Evolutionary conservation across 64 coral and sea anemone genomes (phyloP), one percentile per base, ranked within the genome.

Genomic region (Orbicella faveolata): DNA sequence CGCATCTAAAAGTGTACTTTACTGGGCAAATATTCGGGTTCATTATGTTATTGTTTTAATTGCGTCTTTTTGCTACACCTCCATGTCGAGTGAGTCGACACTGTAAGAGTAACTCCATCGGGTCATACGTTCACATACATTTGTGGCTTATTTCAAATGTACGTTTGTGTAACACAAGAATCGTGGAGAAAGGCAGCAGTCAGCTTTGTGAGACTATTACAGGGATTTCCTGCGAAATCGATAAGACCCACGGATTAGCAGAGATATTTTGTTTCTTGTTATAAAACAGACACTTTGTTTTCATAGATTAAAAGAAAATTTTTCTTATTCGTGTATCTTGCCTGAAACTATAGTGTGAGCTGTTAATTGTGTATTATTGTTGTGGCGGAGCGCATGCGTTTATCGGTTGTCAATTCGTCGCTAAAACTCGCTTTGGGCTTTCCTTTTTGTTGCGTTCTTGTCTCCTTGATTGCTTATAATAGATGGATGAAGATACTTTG

Each of bases 41-140:
- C 95, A 97, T 97, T 97, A 97, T 91, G 95, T 93, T 93, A 97
- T 97, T 97, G 95, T 97, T 97, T 94, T 94, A 96, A 91, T 97
- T 94, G 88, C 82, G 77, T 86, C 81, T 92, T 96, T 96, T 93
- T 91, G 90, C 94, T 92, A 96, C 94, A 96, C 87, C 59, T 89
- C 85, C 74, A 44, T 87, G 75, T 87, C 83, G 87, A 88, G 62
- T 81, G 34, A 89, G 85, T 89, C 81, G 70, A 61, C 67, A 52
- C 80, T 74, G 76, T 80, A 93, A 89, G 76, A 85, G 83, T 76
- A 96, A 89, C 84, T 61, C 74, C 39, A 79, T 79, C 89, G 75
- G 91, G 80, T 89, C 81, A 96, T 65, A 36, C 77, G 76, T 75
- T 75, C 80, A 72, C 59, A 37, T 81, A 52, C 61, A 87, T 77